phyloP scores from a whole-genome alignment of 1,140 invertebrate genomes.

The Drosophila guanche region DNA sequence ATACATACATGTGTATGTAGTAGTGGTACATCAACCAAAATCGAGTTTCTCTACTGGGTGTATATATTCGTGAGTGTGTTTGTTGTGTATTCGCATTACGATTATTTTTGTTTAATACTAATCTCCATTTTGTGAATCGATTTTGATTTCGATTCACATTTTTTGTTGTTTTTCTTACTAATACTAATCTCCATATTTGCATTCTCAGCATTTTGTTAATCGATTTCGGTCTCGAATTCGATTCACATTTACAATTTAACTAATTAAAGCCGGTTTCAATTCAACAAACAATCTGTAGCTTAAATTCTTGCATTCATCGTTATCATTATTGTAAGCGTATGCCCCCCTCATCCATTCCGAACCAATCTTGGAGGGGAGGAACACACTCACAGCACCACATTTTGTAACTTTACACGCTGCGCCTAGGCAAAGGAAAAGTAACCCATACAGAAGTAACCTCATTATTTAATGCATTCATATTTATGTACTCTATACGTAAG shows the following conservation, averaged over 20 bases:
- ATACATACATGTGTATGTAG: too few relatives aligned
- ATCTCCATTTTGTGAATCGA: slow-evolving; percentile 5
- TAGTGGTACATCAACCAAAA: slow-evolving; percentile 22
- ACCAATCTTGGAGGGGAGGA: slow-evolving; percentile 11
- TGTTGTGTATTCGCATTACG: too few relatives aligned
- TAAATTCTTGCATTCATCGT: slow-evolving; percentile 46
- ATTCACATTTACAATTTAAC: slow-evolving; percentile 56
- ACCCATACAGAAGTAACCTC: slow-evolving; percentile 57
- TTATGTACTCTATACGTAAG: slow-evolving; percentile 6
- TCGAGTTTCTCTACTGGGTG: slow-evolving; percentile 34
- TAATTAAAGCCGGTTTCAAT: slow-evolving; percentile 78
- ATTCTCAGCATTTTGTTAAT: slow-evolving; percentile 4
- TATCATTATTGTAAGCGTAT: slow-evolving; percentile 42
- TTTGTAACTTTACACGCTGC: slow-evolving; percentile 71
- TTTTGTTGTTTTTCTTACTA: slow-evolving; percentile 17
- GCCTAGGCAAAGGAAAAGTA: slow-evolving; percentile 40
- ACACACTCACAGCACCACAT: slow-evolving; percentile 74
- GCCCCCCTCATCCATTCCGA: slow-evolving; percentile 19
- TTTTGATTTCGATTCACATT: slow-evolving; percentile 23
- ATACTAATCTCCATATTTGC: not conserved
- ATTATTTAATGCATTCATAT: slow-evolving; percentile 27
- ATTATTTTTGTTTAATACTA: too few relatives aligned
- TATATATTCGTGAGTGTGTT: not conserved
- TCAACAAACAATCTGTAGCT: slow-evolving; percentile 68
- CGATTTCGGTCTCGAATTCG: slow-evolving; percentile 23